Evolutionary conservation across 1,140 invertebrate species (phyloP), one percentile per base, ranked within the genome.

Genomic region (Halictus rubicundus): DNA sequence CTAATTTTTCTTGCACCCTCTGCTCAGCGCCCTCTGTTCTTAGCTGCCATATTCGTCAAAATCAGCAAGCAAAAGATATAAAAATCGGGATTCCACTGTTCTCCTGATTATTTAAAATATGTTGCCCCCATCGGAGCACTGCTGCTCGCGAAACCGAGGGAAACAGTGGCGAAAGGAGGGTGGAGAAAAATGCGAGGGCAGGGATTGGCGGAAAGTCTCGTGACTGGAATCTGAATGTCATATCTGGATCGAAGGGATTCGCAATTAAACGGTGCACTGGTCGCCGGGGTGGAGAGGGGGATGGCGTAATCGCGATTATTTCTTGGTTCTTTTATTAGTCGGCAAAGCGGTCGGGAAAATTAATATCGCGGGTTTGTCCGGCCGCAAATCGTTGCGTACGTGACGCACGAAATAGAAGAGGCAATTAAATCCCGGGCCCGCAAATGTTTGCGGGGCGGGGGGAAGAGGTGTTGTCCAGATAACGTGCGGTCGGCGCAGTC

Each of bases 391-490:
- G 80, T 27, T 52, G 42, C 57, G 70, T 79, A 82, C 80, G 80
- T 81, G 80, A 79, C 66, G 61, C 69, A 82, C 68, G 49, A 78
- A 82, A 82, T 82, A 74, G 65, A 79, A 49, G 68, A 74, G 77
- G 63, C 80, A 79, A 82, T 82, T 82, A 82, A 79, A 82, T 82
- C 49, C 52, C 27, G 1, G 37, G 19, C 61, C 54, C 12, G 68
- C 42, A 68, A 81, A 81, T 68, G 80, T 78, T 78, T 78, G 57
- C 68, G 37, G 66, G 76, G 16, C n/a, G 21, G 54, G 68, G 69
- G 54, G 54, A 69, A 72, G 80, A 69, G 69, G 76, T 82, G 80
- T 80, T 69, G 70, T 80, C 70, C 77, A 82, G 81, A 82, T 82
- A 82, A 82, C 81, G 57, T 37, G 46, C 27, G 61, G 59, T 39